Percentiles rank a stretch among this genome's conserved stretches.
Evolutionary conservation across 2,113 vertebrate genomes (phyloP).

Genomic region (Regulus satrapa): DNA sequence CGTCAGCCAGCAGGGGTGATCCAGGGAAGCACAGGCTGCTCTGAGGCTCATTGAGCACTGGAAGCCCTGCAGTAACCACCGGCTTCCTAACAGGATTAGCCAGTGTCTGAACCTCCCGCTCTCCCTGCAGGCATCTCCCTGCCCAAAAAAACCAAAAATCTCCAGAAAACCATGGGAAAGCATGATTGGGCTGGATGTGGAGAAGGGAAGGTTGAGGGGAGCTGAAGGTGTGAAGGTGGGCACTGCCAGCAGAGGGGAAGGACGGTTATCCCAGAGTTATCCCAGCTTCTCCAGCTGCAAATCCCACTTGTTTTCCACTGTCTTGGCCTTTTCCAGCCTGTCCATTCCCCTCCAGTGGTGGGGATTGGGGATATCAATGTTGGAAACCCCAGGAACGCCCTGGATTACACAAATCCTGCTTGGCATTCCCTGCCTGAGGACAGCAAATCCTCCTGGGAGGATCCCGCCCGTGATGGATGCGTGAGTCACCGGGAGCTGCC

Average conservation of each 20-base stretch:
- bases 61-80: slow-evolving; percentile 63
- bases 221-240: neutral
- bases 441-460: neutral
- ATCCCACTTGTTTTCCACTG: neutral
- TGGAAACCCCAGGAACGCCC: neutral
- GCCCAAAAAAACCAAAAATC: neutral
- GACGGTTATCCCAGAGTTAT: rapidly evolving
- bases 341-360: rapidly evolving
- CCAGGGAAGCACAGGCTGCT: neutral
- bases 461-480: neutral
- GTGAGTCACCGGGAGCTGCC: neutral
- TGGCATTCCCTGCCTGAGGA: neutral
- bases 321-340: neutral
- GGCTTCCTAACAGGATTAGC: slow-evolving; percentile 69
- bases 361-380: neutral
- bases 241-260: neutral
- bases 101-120: slow-evolving; percentile 45
- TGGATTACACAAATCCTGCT: neutral
- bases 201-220: neutral
- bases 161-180: neutral
- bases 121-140: neutral
- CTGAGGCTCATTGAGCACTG: too few species aligned
- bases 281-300: too few species aligned
- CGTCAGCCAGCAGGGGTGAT: neutral
- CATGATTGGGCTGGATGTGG: neutral